phyloP scores from a whole-genome alignment of 2,113 vertebrate species.

The Naja naja region DNA sequence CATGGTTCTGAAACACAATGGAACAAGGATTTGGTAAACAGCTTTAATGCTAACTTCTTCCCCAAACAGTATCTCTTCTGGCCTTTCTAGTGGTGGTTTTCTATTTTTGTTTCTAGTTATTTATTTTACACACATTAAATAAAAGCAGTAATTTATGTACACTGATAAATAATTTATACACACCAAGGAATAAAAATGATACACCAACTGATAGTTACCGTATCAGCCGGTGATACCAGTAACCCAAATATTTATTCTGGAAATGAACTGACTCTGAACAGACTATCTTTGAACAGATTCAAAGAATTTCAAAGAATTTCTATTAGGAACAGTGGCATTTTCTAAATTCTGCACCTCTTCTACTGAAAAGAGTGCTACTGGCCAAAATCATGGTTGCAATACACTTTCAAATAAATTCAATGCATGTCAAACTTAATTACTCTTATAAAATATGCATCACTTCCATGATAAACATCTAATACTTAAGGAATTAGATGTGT shows the following conservation, averaged over 20 bases:
- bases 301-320: no score
- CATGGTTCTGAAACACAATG: conserved; percentile 80
- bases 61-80: neutral
- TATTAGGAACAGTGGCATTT: neutral
- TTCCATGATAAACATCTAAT: conserved; percentile 9
- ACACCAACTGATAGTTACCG: neutral
- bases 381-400: neutral
- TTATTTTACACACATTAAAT: conserved; percentile 10
- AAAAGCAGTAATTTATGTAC: conserved; percentile 14
- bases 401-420: neutral
- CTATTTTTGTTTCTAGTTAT: neutral
- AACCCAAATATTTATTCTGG: neutral
- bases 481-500: conserved; percentile 33
- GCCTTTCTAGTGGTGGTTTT: fast-evolving
- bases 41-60: neutral
- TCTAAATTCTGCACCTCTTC: neutral
- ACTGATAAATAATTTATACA: conserved; percentile 19
- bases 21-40: neutral
- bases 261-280: neutral
- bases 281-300: neutral
- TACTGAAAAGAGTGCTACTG: neutral
- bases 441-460: conserved; percentile 30
- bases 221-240: neutral
- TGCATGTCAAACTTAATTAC: conserved; percentile 15
- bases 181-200: neutral